Conservation (phyloP, 2,888 invertebrate species). For the Patella ulyssiponensis region DNA sequence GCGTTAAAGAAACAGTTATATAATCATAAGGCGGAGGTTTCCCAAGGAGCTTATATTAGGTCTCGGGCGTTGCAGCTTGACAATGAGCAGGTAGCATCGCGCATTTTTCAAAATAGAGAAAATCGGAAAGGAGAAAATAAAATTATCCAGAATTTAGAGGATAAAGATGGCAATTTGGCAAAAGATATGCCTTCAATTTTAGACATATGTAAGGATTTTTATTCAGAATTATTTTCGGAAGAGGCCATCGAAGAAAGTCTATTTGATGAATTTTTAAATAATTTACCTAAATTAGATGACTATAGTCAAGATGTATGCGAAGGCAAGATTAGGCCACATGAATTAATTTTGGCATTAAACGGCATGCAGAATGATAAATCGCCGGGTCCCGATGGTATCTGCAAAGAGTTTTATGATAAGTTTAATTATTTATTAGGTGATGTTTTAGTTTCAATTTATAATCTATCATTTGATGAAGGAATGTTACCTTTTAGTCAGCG, state of each 20-base stretch:
- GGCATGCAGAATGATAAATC: slow-evolving; percentile 36
- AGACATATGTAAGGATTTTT: slow-evolving; percentile 15
- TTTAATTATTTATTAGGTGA: slow-evolving; percentile 32
- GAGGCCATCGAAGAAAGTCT: slow-evolving; percentile 23
- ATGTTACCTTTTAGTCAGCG: slow-evolving; percentile 28
- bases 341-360: slow-evolving; percentile 24
- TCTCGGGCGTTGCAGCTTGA: background rate
- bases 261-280: slow-evolving; percentile 14
- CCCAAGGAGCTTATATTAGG: slow-evolving; percentile 8
- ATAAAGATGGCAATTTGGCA: too few relatives aligned
- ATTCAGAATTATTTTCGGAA: slow-evolving; percentile 13
- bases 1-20: background rate
- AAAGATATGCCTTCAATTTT: slow-evolving; percentile 10
- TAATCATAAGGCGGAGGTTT: background rate
- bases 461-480: slow-evolving; percentile 29
- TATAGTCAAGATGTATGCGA: slow-evolving; percentile 5
- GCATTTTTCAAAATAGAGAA: background rate
- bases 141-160: too few relatives aligned
- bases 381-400: slow-evolving; percentile 44
- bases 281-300: slow-evolving; percentile 17
- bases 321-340: slow-evolving; percentile 13
- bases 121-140: too few relatives aligned
- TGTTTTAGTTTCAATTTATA: slow-evolving; percentile 24
- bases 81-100: background rate
- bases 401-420: slow-evolving; percentile 40